These are phyloP conservation scores for Acanthiza pusilla DNA, from an alignment of 2,797 vertebrate species.

Conservation along the genomic window DNA sequence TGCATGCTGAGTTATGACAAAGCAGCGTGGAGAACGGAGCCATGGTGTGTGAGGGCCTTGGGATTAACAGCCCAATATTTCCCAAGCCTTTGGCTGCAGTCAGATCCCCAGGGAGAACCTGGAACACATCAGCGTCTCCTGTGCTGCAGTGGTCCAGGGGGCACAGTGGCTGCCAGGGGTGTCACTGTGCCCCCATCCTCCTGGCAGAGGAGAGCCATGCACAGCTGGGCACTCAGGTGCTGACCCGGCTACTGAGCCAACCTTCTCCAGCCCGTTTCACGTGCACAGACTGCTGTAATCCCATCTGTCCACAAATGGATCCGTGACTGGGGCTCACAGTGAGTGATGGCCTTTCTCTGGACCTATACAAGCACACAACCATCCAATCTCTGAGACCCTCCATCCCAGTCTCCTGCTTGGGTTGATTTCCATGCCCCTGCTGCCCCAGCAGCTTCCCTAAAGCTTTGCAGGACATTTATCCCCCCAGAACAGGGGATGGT, in stretches of 20 bases:
- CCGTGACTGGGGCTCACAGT: background rate
- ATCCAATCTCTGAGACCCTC: background rate
- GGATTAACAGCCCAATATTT: background rate
- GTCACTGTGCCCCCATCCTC: background rate
- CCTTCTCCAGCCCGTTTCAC: background rate
- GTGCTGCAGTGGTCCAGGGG: background rate
- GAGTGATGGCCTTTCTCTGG: background rate
- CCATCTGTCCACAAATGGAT: rapidly evolving
- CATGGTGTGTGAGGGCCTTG: background rate
- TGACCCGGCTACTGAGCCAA: background rate
- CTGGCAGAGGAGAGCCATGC: rapidly evolving
- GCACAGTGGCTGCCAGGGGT: background rate
- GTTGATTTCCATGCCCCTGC: background rate
- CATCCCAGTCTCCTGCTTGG: background rate
- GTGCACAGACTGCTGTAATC: rapidly evolving
- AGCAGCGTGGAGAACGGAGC: background rate
- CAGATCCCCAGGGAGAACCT: background rate
- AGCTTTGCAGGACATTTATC: background rate
- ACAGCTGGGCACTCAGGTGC: rapidly evolving
- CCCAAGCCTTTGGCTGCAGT: background rate
- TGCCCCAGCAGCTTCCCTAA: background rate
- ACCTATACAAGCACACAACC: background rate
- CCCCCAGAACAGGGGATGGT: background rate
- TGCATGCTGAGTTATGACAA: background rate
- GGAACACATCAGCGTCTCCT: background rate